Conservation (phyloP, 2,113 vertebrate genomes). For the Nycticorax nycticorax region DNA sequence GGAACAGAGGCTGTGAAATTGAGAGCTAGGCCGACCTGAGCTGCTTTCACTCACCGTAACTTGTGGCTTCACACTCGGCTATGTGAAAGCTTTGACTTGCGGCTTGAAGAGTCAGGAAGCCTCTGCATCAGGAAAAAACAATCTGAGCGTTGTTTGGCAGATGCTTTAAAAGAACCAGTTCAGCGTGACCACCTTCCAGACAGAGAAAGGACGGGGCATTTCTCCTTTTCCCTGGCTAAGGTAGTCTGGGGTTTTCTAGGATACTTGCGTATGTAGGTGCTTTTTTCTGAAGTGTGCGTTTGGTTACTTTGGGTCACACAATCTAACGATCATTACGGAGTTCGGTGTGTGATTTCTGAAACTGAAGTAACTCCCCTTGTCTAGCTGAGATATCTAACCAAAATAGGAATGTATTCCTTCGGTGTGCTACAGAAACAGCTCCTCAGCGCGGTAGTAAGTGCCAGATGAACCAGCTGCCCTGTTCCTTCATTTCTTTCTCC, state of each 20-base stretch:
- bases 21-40: neutral
- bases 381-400: neutral
- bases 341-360: neutral
- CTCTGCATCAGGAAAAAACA: neutral
- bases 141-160: neutral
- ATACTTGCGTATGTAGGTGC: neutral
- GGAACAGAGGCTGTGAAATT: neutral
- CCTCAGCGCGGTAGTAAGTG: neutral
- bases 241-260: neutral
- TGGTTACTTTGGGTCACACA: neutral
- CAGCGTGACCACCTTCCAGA: accelerated
- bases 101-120: neutral
- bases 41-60: neutral
- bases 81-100: neutral
- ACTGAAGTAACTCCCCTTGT: neutral
- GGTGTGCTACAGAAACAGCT: neutral
- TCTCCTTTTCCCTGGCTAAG: neutral
- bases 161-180: neutral
- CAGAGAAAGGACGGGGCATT: accelerated
- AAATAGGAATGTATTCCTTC: accelerated
- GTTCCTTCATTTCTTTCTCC: neutral
- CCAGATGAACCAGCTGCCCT: neutral
- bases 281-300: accelerated
- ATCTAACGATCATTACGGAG: accelerated
- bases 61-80: constrained; percentile 34